Conservation (phyloP, 2,888 invertebrate genomes). For the Augochlorella aurata region DNA sequence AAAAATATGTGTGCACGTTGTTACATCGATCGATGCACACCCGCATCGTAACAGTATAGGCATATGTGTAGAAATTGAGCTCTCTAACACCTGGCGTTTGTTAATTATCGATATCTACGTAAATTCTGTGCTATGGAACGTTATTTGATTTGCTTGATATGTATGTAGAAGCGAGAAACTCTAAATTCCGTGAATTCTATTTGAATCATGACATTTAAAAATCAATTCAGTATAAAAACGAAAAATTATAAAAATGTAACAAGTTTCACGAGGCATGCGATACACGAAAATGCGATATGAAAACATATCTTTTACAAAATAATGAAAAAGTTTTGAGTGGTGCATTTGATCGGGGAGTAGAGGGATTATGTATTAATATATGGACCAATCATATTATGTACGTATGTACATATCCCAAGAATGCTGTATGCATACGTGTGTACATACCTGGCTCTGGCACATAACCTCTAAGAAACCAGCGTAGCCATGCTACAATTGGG, state of each 20-base stretch:
- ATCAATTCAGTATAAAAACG: not conserved
- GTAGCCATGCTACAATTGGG: too few species aligned
- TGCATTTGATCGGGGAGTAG: not conserved
- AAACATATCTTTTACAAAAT: not conserved
- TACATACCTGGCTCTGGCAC: not conserved
- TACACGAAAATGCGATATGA: not conserved
- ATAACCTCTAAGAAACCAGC: constrained; percentile 31
- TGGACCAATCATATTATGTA: not conserved
- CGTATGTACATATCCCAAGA: not conserved
- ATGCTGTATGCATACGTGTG: not conserved
- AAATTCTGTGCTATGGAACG: not conserved
- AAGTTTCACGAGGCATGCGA: not conserved
- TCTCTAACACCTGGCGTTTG: not conserved
- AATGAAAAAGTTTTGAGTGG: constrained; percentile 2
- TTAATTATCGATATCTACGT: not conserved
- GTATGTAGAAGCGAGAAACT: not conserved
- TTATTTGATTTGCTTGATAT: not conserved
- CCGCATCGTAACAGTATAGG: not conserved
- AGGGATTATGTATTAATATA: not conserved
- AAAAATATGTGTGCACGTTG: not conserved
- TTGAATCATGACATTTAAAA: not conserved
- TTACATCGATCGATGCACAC: constrained; percentile 14
- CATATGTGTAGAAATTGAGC: not conserved
- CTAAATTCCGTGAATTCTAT: not conserved
- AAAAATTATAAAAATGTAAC: not conserved